These are phyloP conservation scores for Sialis fuliginosa DNA, from an alignment of 2,888 invertebrate genomes.

Conservation along the genomic window DNA sequence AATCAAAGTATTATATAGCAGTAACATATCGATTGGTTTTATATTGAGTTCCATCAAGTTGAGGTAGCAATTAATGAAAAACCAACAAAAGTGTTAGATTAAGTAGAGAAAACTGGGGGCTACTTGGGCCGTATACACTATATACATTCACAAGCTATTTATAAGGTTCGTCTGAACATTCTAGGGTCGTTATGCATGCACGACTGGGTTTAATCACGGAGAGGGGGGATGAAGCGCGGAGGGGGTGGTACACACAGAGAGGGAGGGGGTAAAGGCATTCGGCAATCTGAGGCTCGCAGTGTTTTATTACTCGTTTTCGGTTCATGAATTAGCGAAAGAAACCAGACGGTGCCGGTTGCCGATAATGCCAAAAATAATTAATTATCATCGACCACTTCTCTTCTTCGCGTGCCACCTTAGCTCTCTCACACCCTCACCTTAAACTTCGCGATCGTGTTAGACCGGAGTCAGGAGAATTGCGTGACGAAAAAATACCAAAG, in stretches of 20 bases:
- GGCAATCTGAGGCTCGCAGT: constrained; percentile 9
- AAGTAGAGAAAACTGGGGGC: constrained; percentile 1
- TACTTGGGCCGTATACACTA: background rate
- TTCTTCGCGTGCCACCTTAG: too few species aligned
- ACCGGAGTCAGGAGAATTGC: too few species aligned
- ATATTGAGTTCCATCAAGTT: too few species aligned
- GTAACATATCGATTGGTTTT: too few species aligned
- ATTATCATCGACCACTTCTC: constrained; percentile 40
- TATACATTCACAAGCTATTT: constrained; percentile 7
- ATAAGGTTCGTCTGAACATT: constrained; percentile 9
- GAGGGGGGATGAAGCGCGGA: constrained; percentile 2
- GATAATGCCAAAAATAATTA: constrained; percentile 58
- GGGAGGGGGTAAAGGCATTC: constrained; percentile 1
- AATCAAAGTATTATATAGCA: too few species aligned
- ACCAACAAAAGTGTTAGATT: constrained; percentile 4
- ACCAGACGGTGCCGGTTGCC: constrained; percentile 32
- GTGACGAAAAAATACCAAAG: too few species aligned
- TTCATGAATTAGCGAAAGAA: constrained; percentile 51
- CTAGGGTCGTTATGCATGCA: constrained; percentile 18
- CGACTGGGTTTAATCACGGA: constrained; percentile 21
- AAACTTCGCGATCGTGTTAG: too few species aligned
- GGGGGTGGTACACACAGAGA: background rate
- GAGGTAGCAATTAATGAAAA: constrained; percentile 1
- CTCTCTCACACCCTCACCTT: too few species aligned
- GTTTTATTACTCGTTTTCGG: constrained; percentile 32